Evolutionary conservation across 2,113 vertebrate species (phyloP).

Genomic region (Gallinago undulata): DNA sequence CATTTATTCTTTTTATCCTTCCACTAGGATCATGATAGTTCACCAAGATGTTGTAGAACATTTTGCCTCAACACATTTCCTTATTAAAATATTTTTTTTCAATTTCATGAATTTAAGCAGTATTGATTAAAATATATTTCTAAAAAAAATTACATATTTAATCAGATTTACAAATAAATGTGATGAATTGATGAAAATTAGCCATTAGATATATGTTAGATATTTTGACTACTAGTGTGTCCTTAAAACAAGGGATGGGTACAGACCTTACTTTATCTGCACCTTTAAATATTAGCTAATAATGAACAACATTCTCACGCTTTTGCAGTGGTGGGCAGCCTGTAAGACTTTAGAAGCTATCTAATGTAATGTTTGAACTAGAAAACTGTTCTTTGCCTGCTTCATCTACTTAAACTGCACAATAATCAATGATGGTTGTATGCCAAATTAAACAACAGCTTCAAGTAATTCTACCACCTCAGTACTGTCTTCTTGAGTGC

Average conservation of each 20-base stretch:
- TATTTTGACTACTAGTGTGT: neutral
- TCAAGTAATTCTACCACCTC: neutral
- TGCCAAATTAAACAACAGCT: conserved; percentile 20
- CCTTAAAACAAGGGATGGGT: neutral
- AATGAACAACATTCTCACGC: neutral
- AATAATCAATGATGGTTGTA: neutral
- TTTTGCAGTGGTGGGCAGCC: neutral
- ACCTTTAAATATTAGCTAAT: neutral
- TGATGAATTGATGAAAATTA: neutral
- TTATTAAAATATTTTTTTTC: neutral
- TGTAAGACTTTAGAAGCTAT: neutral
- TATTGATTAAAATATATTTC: neutral
- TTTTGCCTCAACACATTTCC: neutral
- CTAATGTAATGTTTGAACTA: neutral
- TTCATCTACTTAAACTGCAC: neutral
- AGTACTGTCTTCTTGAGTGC: neutral
- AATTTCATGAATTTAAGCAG: neutral
- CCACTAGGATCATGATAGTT: neutral
- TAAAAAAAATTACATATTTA: neutral
- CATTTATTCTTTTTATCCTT: neutral
- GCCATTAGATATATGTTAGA: neutral
- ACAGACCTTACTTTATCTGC: neutral
- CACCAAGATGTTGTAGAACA: neutral
- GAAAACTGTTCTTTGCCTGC: neutral
- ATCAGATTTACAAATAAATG: neutral